Evolutionary conservation across 1,140 invertebrate genomes (phyloP), one percentile per base, ranked within the genome.

Genomic region (Globodera rostochiensis): DNA sequence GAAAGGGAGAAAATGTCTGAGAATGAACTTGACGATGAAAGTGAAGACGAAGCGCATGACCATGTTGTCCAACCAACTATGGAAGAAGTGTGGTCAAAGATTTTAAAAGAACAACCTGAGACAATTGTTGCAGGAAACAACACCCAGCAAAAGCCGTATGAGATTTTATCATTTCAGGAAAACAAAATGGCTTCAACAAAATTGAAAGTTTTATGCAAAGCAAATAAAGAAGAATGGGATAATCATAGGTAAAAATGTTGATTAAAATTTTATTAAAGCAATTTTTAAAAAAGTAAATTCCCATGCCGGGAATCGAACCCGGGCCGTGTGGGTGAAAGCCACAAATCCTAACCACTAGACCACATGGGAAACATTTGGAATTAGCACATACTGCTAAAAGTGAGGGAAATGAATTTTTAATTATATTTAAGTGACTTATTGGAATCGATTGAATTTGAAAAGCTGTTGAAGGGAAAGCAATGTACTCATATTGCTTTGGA

Each of bases 301-400:
- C 93, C 92, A 92, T 93, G 93, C 93, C 93, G 93, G 93, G 93
- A 94, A 94, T 94, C 93, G 93, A 94, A 94, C 93, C 93, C 93
- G 93, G 93, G 93, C 93, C 93, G 93, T 92, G 93, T 93, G 93
- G 93, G 93, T 94, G 93, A 94, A 92, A 94, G 93, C 93, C 93
- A 93, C 93, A 92, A 94, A 94, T 94, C 93, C 93, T 94, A 94
- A 92, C 93, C 93, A 85, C 89, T 90, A 90, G 89, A 90, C 89
- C 88, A 90, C 89, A 86, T 89, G 89, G 89, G 88, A 89, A 36
- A 36, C 36, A 3, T 3, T 36, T 36, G 2, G 25, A 36, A 36
- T 36, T 3, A 36, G 36, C 36, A 36, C 36, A 36, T 36, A 3
- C 2, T 36, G 1, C 36, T 36, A 36, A 36, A 36, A 36, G 36